These are phyloP conservation scores for Molothrus aeneus DNA, from an alignment of 2,797 vertebrate genomes.

Conservation along the genomic window DNA sequence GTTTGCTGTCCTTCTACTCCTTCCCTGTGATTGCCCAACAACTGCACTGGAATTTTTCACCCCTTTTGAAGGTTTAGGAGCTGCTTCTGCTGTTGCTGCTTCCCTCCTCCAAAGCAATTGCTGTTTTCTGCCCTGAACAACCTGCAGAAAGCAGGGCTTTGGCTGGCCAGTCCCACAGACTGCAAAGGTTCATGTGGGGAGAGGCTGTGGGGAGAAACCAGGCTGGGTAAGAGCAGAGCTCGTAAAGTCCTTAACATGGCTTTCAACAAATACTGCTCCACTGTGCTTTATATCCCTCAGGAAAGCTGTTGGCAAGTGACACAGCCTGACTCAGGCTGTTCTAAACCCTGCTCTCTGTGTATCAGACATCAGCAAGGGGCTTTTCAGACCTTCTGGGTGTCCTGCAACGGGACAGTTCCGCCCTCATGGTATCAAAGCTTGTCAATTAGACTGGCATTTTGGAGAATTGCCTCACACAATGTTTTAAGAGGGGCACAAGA, in stretches of 20 bases:
- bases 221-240: not conserved
- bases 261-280: not conserved
- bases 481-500: not conserved
- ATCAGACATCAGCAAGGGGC: not conserved
- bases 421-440: not conserved
- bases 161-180: not conserved
- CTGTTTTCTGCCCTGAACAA: not conserved
- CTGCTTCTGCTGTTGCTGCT: not conserved
- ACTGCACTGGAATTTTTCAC: not conserved
- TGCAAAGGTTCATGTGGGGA: not conserved
- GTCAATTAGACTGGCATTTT: rapidly evolving
- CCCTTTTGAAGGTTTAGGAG: not conserved
- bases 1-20: not conserved
- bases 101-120: not conserved
- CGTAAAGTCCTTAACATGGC: not conserved
- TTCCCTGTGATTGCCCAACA: not conserved
- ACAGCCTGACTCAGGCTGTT: not conserved
- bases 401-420: not conserved
- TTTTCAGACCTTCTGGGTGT: not conserved
- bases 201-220: not conserved
- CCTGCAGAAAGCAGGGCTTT: not conserved
- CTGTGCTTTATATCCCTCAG: not conserved
- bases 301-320: not conserved
- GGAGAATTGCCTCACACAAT: not conserved
- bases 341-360: not conserved